Percentiles rank a stretch among this genome's conserved stretches.
These are phyloP conservation scores for Laticauda laticaudata DNA, from an alignment of 2,113 vertebrate genomes.

Conservation along the genomic window DNA sequence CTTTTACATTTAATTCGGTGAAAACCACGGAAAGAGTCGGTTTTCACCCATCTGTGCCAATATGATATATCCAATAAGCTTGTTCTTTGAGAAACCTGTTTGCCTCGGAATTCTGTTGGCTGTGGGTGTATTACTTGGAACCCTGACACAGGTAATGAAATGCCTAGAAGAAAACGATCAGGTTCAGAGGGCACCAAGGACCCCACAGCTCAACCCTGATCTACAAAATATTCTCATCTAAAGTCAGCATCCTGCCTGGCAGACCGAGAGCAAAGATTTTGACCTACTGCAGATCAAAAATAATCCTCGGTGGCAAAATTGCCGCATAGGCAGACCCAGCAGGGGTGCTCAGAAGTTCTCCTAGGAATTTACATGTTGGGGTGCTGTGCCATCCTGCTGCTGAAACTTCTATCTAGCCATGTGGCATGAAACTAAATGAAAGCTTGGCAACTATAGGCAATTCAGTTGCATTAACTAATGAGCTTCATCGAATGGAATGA, in stretches of 20 bases:
- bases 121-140: too few relatives aligned
- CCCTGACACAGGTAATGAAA: too few relatives aligned
- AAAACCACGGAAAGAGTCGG: too few relatives aligned
- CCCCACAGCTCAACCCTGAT: neutral
- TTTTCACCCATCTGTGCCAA: too few relatives aligned
- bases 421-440: constrained; percentile 56
- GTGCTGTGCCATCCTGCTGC: neutral
- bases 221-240: neutral
- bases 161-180: neutral
- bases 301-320: neutral
- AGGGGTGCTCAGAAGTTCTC: neutral
- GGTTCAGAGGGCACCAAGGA: neutral
- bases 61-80: too few relatives aligned
- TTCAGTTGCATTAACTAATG: constrained; percentile 71
- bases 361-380: constrained; percentile 23
- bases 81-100: too few relatives aligned
- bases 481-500: constrained; percentile 62
- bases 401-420: constrained; percentile 56
- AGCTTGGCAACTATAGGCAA: constrained; percentile 59
- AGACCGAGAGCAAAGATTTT: neutral
- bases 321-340: neutral
- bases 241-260: neutral
- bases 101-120: too few relatives aligned
- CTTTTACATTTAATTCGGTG: too few relatives aligned
- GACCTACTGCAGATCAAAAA: neutral